A percentile compares a stretch with the other conserved stretches of the same genome.
Evolutionary conservation across 2,888 invertebrate genomes (phyloP).

Genomic region (Andrena bicolor): DNA sequence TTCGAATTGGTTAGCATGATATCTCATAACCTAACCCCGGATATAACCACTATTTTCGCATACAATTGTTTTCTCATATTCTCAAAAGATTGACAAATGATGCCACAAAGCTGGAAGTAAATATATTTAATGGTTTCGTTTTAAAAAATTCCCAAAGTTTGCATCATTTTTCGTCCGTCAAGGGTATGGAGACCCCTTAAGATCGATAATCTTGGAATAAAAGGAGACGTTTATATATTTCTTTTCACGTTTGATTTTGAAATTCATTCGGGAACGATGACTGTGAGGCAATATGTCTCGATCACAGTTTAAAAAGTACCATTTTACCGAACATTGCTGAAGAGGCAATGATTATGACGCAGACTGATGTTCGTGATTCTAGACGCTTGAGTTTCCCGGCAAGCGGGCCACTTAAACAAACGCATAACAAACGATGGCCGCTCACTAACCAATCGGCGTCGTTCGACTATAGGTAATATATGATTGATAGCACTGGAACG

Average conservation of each 20-base stretch:
- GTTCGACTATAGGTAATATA: conserved; percentile 84
- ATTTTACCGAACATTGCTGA: conserved; percentile 17
- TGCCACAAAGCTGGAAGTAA: too few species aligned
- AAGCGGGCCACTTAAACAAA: conserved; percentile 82
- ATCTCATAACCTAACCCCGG: too few species aligned
- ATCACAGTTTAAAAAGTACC: neutral
- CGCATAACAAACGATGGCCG: conserved; percentile 84
- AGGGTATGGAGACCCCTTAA: neutral
- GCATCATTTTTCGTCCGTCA: too few species aligned
- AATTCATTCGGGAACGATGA: neutral
- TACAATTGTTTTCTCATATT: too few species aligned
- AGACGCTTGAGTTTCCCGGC: conserved; percentile 85
- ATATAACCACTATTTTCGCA: too few species aligned
- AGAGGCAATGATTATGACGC: conserved; percentile 61
- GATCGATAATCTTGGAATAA: neutral
- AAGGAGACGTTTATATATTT: neutral
- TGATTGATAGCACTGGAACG: conserved; percentile 49
- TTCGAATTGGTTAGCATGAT: too few species aligned
- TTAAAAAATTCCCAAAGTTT: too few species aligned
- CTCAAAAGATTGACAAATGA: too few species aligned
- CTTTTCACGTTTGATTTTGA: too few species aligned
- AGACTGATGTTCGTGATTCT: conserved; percentile 79
- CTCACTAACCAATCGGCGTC: conserved; percentile 84
- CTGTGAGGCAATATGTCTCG: neutral
- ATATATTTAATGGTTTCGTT: too few species aligned